Evolutionary conservation across 2,888 invertebrate genomes (phyloP).

Genomic region (Quadriops clusia): DNA sequence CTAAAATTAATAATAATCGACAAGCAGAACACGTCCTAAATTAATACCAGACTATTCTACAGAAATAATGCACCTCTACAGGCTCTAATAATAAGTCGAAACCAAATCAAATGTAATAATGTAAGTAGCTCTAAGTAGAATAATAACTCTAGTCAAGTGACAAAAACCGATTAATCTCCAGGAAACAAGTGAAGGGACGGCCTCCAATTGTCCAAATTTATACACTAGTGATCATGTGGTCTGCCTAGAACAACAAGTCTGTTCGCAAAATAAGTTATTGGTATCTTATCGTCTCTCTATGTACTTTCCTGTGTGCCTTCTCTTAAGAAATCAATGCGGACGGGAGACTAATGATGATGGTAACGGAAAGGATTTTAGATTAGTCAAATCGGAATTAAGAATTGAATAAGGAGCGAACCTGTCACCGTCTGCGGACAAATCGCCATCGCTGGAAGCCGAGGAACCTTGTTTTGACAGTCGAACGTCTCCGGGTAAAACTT

Average conservation of each 20-base stretch:
- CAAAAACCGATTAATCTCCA: no score
- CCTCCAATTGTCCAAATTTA: background rate
- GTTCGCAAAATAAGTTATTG: no score
- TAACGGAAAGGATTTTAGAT: slow-evolving; percentile 9
- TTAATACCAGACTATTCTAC: slow-evolving; percentile 2
- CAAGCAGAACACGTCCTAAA: slow-evolving; percentile 26
- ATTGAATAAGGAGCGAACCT: slow-evolving; percentile 50
- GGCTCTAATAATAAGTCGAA: background rate
- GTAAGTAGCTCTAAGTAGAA: no score
- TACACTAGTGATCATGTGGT: background rate
- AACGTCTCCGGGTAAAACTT: slow-evolving; percentile 83
- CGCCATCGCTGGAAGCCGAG: slow-evolving; percentile 88
- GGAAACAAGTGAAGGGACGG: no score
- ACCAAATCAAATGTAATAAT: no score
- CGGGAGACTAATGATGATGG: slow-evolving; percentile 11
- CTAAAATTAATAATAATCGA: slow-evolving; percentile 15
- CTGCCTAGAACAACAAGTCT: background rate
- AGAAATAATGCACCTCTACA: background rate
- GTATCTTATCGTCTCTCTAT: slow-evolving; percentile 34
- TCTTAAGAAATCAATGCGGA: slow-evolving; percentile 15
- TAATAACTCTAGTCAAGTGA: no score
- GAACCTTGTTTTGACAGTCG: slow-evolving; percentile 65
- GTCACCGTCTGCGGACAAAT: slow-evolving; percentile 72
- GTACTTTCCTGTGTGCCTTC: slow-evolving; percentile 27
- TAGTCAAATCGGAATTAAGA: background rate